Evolutionary conservation across 2,797 vertebrate species (phyloP).

Genomic region (Xiphophorus birchmanni): DNA sequence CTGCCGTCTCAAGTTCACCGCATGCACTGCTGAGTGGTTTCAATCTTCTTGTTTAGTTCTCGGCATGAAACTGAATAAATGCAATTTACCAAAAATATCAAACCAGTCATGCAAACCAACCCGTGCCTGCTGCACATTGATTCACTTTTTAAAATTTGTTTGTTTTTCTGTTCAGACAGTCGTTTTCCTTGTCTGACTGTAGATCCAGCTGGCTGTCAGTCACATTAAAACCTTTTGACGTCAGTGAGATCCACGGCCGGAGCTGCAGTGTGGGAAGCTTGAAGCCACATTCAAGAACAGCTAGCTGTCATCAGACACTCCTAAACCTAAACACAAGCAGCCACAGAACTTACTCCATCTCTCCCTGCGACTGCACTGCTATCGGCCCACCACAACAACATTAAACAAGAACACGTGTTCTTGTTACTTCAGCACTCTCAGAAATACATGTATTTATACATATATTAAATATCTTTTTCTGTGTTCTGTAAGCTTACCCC

Average conservation of each 20-base stretch:
- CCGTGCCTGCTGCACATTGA: background rate
- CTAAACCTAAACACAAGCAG: constrained; percentile 66
- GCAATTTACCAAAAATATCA: constrained; percentile 12
- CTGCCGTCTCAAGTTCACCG: background rate
- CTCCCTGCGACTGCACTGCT: constrained; percentile 48
- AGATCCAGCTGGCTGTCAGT: constrained; percentile 15
- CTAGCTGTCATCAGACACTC: constrained; percentile 75
- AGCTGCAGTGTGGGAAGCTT: constrained; percentile 52
- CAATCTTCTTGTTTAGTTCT: constrained; percentile 19
- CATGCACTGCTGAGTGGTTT: background rate
- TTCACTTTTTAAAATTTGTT: constrained; percentile 1
- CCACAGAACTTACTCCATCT: constrained; percentile 58
- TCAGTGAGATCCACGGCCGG: constrained; percentile 21
- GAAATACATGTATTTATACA: constrained; percentile 8
- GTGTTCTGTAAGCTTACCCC: constrained; percentile 35
- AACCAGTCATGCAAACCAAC: constrained; percentile 12
- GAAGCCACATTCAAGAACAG: constrained; percentile 64
- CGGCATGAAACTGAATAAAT: background rate
- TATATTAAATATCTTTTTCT: constrained; percentile 45
- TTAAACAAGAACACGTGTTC: constrained; percentile 71
- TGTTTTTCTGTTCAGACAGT: background rate
- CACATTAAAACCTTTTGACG: constrained; percentile 20
- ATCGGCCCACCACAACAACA: constrained; percentile 59
- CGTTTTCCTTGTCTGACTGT: background rate
- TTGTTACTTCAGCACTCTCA: constrained; percentile 40